Evolutionary conservation across 2,888 invertebrate species (phyloP).

Genomic region (Drosophila infuscata): DNA sequence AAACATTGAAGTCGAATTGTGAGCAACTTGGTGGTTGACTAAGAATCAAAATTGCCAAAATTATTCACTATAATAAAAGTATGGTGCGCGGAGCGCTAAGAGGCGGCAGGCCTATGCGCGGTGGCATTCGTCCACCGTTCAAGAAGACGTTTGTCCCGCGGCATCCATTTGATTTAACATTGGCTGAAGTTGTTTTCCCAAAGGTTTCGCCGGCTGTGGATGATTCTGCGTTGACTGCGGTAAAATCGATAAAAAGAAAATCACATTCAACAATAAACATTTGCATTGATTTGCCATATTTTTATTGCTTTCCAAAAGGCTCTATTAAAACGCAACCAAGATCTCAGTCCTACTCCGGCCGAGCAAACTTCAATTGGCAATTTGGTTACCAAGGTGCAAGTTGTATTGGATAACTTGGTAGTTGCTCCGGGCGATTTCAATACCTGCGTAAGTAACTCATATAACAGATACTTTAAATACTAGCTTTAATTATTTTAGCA

Average conservation of each 20-base stretch:
- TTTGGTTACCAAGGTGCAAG: slow-evolving; percentile 97
- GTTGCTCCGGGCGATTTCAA: slow-evolving; percentile 97
- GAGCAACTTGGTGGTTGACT: slow-evolving; percentile 13
- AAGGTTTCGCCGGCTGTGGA: slow-evolving; percentile 92
- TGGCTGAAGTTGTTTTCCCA: slow-evolving; percentile 95
- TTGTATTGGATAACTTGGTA: slow-evolving; percentile 96
- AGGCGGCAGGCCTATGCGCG: slow-evolving; percentile 88
- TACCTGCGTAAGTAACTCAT: slow-evolving; percentile 92
- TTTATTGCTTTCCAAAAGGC: slow-evolving; percentile 87
- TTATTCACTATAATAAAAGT: slow-evolving; percentile 68
- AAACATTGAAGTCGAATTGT: slow-evolving; percentile 8
- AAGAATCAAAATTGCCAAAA: slow-evolving; percentile 46
- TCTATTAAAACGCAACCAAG: slow-evolving; percentile 95
- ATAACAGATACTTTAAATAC: neutral
- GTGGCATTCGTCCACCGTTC: slow-evolving; percentile 89
- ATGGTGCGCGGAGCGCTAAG: slow-evolving; percentile 92
- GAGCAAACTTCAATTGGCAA: slow-evolving; percentile 97
- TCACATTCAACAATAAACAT: neutral
- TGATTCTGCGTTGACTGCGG: slow-evolving; percentile 93
- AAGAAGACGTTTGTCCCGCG: slow-evolving; percentile 89
- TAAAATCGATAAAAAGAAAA: slow-evolving; percentile 80
- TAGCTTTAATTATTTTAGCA: slow-evolving; percentile 86
- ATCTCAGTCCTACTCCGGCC: slow-evolving; percentile 94
- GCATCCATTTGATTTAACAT: slow-evolving; percentile 94
- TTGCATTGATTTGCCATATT: neutral